A percentile compares a stretch with the other conserved stretches of the same genome.
Evolutionary conservation across 2,888 invertebrate species (phyloP).

Genomic region (Leptinotarsa haldemani): DNA sequence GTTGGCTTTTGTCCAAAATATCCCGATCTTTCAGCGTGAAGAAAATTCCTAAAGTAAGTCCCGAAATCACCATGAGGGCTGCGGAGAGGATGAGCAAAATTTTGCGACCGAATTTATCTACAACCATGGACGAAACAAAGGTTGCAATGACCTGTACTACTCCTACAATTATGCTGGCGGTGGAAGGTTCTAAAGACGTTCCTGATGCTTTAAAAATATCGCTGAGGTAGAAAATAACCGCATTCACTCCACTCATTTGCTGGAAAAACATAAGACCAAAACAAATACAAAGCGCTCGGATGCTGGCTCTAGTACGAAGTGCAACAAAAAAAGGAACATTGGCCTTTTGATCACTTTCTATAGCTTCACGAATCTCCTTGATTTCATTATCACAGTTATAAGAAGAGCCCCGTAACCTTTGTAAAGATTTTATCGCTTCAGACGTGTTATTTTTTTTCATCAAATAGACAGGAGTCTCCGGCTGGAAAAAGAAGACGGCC

Average conservation of each 20-base stretch:
- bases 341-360: constrained; percentile 34
- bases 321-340: constrained; percentile 45
- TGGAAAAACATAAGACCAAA: constrained; percentile 89
- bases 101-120: constrained; percentile 85
- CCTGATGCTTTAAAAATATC: constrained; percentile 78
- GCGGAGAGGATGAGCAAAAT: constrained; percentile 80
- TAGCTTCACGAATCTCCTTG: constrained; percentile 42
- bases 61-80: constrained; percentile 76
- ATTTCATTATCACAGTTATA: constrained; percentile 76
- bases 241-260: constrained; percentile 86
- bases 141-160: constrained; percentile 83
- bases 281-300: constrained; percentile 76
- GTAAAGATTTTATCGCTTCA: constrained; percentile 77
- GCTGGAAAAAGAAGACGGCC: constrained; percentile 82
- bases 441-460: constrained; percentile 74
- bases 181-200: constrained; percentile 68
- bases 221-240: constrained; percentile 83
- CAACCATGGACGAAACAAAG: constrained; percentile 78
- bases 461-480: constrained; percentile 84
- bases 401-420: constrained; percentile 78
- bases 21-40: constrained; percentile 68
- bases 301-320: constrained; percentile 46
- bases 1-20: constrained; percentile 61
- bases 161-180: constrained; percentile 82
- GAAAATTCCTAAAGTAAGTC: constrained; percentile 76